A percentile compares a stretch with the other conserved stretches of the same genome.
Conservation (phyloP, 2,113 vertebrate species). For the Gadus chalcogrammus region DNA sequence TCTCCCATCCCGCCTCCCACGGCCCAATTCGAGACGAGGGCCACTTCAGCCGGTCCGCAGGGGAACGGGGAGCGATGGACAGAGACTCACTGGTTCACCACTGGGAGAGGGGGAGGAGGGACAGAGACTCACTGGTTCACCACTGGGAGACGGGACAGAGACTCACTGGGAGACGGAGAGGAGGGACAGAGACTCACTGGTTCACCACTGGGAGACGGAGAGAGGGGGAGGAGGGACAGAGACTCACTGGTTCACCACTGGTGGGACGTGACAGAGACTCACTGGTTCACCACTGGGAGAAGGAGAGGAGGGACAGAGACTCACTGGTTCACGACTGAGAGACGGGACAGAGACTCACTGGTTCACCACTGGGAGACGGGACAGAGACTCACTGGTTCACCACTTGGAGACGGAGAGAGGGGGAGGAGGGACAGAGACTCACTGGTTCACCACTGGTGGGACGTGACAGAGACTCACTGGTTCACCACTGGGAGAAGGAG, state of each 20-base stretch:
- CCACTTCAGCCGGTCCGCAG: slow-evolving; percentile 37
- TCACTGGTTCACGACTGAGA: slow-evolving; percentile 1
- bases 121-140: no score
- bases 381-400: neutral
- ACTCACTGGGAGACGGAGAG: neutral
- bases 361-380: neutral
- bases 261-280: no score
- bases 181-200: neutral
- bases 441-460: slow-evolving; percentile 87
- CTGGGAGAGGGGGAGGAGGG: neutral
- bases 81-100: neutral
- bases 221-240: neutral
- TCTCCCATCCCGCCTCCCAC: no score
- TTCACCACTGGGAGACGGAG: no score
- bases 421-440: slow-evolving; percentile 8
- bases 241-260: neutral
- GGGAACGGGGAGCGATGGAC: slow-evolving; percentile 25
- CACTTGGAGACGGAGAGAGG: neutral
- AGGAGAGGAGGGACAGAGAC: slow-evolving; percentile 1
- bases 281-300: no score
- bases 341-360: neutral
- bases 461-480: no score
- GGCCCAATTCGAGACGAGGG: slow-evolving; percentile 36
- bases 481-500: no score
- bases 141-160: no score